Evolutionary conservation across 2,113 vertebrate genomes (phyloP).

Genomic region (Alosa alosa): DNA sequence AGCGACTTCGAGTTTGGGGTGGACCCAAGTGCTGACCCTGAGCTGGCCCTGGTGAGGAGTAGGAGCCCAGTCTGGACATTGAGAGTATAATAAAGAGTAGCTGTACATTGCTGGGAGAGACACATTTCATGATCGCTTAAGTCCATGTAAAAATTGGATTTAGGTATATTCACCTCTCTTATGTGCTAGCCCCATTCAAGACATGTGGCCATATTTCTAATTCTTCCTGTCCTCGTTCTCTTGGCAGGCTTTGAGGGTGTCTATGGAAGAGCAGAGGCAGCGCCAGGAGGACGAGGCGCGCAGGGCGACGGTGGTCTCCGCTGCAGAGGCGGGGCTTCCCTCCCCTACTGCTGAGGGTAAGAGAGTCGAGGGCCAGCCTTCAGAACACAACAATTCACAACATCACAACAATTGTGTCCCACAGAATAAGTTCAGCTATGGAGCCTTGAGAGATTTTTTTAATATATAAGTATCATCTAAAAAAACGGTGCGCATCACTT

Average conservation of each 20-base stretch:
- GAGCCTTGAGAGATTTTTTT: neutral
- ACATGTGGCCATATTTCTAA: neutral
- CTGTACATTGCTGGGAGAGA: neutral
- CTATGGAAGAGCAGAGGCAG: conserved; percentile 97
- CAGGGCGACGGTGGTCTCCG: conserved; percentile 82
- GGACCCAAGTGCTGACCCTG: conserved; percentile 92
- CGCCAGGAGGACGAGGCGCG: conserved; percentile 93
- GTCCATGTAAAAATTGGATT: neutral
- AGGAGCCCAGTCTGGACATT: neutral
- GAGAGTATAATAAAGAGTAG: neutral
- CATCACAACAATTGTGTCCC: neutral
- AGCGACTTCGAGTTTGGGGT: conserved; percentile 97
- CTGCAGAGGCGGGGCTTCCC: conserved; percentile 69
- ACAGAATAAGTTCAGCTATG: neutral
- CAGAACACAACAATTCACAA: no score
- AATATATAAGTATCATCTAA: neutral
- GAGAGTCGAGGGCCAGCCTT: no score
- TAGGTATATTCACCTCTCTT: neutral
- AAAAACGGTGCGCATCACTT: neutral
- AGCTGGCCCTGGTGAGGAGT: conserved; percentile 86
- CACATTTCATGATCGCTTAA: neutral
- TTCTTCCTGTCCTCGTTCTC: neutral
- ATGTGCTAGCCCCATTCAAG: neutral
- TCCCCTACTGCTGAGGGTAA: conserved; percentile 78
- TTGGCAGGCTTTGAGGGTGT: conserved; percentile 86